Percentiles rank a stretch among this genome's conserved stretches.
Evolutionary conservation across 2,888 invertebrate genomes (phyloP).

Genomic region (Malacosoma neustria): DNA sequence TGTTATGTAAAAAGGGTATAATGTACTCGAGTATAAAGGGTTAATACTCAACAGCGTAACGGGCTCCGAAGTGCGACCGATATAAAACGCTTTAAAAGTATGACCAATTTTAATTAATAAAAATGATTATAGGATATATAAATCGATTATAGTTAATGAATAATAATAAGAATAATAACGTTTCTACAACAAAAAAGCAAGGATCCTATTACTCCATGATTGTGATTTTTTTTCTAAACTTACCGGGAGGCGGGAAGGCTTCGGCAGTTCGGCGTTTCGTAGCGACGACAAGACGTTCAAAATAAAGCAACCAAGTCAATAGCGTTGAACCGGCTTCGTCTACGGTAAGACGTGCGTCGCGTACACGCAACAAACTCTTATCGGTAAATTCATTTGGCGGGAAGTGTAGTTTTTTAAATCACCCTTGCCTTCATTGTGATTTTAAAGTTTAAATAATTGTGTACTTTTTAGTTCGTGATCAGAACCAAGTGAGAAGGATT

Average conservation of each 20-base stretch:
- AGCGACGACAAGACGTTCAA: slow-evolving; percentile 34
- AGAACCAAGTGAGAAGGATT: slow-evolving; percentile 30
- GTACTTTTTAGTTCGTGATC: not conserved
- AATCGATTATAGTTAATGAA: no score
- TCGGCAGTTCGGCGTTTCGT: slow-evolving; percentile 23
- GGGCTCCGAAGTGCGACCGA: no score
- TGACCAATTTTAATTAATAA: no score
- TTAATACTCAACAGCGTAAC: no score
- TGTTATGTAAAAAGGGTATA: no score
- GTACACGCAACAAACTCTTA: slow-evolving; percentile 3
- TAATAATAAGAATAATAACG: no score
- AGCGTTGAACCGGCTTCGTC: slow-evolving; percentile 61
- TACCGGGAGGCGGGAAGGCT: slow-evolving; percentile 1
- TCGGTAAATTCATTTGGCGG: slow-evolving; percentile 34
- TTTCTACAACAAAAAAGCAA: not conserved
- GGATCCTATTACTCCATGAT: not conserved
- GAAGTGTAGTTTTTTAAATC: slow-evolving; percentile 25
- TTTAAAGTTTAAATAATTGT: not conserved
- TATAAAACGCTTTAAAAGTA: no score
- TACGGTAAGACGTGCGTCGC: slow-evolving; percentile 48
- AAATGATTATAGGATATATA: no score
- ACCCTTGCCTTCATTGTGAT: slow-evolving; percentile 2
- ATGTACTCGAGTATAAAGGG: no score
- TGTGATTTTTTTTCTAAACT: not conserved
- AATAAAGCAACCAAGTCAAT: slow-evolving; percentile 52